phyloP scores from a whole-genome alignment of 2,113 vertebrate species.

The Campylomormyrus numenius region DNA sequence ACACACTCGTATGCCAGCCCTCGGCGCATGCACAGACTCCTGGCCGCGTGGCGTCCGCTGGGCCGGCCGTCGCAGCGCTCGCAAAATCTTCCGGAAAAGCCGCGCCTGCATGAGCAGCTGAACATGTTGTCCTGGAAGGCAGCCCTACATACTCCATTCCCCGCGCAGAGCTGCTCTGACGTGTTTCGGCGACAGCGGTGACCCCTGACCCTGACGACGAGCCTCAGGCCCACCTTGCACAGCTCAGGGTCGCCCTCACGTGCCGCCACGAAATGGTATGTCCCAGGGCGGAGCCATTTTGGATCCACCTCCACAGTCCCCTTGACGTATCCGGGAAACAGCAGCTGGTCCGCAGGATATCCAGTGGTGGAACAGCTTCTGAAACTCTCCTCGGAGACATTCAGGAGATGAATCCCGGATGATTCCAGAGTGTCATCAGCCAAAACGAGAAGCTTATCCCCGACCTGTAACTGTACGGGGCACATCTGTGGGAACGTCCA shows the following conservation, averaged over 20 bases:
- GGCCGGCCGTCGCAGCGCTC: slow-evolving; percentile 62
- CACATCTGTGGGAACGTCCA: slow-evolving; percentile 63
- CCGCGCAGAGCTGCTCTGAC: slow-evolving; percentile 61
- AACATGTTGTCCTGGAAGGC: slow-evolving; percentile 58
- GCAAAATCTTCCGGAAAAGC: slow-evolving; percentile 68
- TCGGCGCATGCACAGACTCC: slow-evolving; percentile 54
- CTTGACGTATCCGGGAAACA: slow-evolving; percentile 56
- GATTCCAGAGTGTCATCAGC: slow-evolving; percentile 57
- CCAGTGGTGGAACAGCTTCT: slow-evolving; percentile 51
- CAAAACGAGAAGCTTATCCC: slow-evolving; percentile 65
- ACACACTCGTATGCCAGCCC: slow-evolving; percentile 54
- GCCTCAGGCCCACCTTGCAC: slow-evolving; percentile 64
- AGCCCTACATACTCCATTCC: slow-evolving; percentile 66
- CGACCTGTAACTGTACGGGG: slow-evolving; percentile 69
- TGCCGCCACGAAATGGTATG: slow-evolving; percentile 67
- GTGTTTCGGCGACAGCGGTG: slow-evolving; percentile 60
- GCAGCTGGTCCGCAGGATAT: slow-evolving; percentile 45
- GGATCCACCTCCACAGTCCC: slow-evolving; percentile 53
- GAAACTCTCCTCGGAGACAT: slow-evolving; percentile 65
- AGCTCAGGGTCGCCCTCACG: slow-evolving; percentile 43
- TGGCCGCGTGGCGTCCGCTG: slow-evolving; percentile 63
- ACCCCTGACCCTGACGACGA: slow-evolving; percentile 66
- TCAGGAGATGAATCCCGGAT: slow-evolving; percentile 65
- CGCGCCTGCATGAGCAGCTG: slow-evolving; percentile 58
- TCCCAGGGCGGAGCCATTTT: slow-evolving; percentile 62